These are phyloP conservation scores for Saxidomus purpurata DNA, from an alignment of 1,140 invertebrate genomes.

Conservation along the genomic window DNA sequence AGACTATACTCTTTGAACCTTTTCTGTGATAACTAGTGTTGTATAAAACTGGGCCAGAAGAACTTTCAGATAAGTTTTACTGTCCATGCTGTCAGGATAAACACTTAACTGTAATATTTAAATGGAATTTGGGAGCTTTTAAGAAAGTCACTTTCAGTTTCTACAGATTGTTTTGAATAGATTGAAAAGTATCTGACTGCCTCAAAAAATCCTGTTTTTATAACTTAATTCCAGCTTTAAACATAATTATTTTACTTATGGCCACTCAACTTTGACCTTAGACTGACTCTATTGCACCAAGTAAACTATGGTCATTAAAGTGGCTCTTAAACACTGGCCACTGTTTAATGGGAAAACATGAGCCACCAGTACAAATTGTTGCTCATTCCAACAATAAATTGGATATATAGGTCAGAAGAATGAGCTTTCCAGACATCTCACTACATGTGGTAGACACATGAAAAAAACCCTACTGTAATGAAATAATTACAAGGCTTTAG, in stretches of 20 bases:
- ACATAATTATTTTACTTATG: too few species aligned
- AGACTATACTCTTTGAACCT: too few species aligned
- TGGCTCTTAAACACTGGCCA: neutral
- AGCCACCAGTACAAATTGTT: neutral
- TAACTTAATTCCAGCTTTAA: neutral
- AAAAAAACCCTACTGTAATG: neutral
- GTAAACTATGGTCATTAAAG: neutral
- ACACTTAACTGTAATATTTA: too few species aligned
- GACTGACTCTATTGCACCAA: neutral
- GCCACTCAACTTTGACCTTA: neutral
- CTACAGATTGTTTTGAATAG: too few species aligned
- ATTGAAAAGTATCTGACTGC: too few species aligned
- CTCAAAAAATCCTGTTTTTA: neutral
- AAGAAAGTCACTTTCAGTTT: too few species aligned
- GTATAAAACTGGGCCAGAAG: too few species aligned
- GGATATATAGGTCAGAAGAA: neutral
- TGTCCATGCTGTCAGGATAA: too few species aligned
- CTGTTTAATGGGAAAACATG: neutral
- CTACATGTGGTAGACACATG: constrained; percentile 16
- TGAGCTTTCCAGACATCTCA: neutral
- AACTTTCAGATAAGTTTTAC: too few species aligned
- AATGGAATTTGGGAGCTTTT: too few species aligned
- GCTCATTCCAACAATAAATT: neutral
- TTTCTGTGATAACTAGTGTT: too few species aligned
- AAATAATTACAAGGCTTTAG: constrained; percentile 3